These are phyloP conservation scores for Spodoptera picta DNA, from an alignment of 2,888 invertebrate species.

Conservation along the genomic window DNA sequence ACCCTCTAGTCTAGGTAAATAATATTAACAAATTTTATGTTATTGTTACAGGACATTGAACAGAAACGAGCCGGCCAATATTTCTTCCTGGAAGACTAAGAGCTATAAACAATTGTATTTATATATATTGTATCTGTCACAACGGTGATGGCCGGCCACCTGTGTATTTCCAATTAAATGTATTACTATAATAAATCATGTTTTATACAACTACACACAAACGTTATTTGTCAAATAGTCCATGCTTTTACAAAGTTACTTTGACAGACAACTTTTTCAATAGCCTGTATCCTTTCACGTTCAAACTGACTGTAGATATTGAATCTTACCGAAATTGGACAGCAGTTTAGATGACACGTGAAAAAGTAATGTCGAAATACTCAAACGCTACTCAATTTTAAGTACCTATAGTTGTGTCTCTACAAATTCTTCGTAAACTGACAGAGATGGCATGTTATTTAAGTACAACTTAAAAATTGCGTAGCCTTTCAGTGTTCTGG, in stretches of 20 bases:
- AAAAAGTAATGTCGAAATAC: too few relatives aligned
- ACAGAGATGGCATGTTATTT: too few relatives aligned
- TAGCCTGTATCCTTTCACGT: too few relatives aligned
- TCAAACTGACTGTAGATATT: too few relatives aligned
- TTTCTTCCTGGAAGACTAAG: slow-evolving; percentile 99
- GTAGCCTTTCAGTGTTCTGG: too few relatives aligned
- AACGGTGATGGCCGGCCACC: slow-evolving; percentile 73
- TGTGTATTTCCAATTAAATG: slow-evolving; percentile 82
- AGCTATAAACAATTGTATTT: slow-evolving; percentile 65
- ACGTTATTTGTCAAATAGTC: slow-evolving; percentile 53
- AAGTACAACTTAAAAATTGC: too few relatives aligned
- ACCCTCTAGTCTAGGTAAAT: background rate
- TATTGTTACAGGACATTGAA: slow-evolving; percentile 94
- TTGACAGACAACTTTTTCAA: too few relatives aligned
- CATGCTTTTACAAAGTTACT: background rate
- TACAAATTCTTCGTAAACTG: too few relatives aligned
- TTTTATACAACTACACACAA: slow-evolving; percentile 76
- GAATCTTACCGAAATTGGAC: too few relatives aligned
- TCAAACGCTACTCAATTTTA: too few relatives aligned
- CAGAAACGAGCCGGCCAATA: slow-evolving; percentile 99
- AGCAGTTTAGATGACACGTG: too few relatives aligned
- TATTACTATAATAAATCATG: slow-evolving; percentile 85
- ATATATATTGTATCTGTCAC: slow-evolving; percentile 80
- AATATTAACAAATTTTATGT: slow-evolving; percentile 28
- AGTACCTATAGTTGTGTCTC: too few relatives aligned